These are phyloP conservation scores for Azorinus chamasolen DNA, from an alignment of 2,888 invertebrate species.

Conservation along the genomic window DNA sequence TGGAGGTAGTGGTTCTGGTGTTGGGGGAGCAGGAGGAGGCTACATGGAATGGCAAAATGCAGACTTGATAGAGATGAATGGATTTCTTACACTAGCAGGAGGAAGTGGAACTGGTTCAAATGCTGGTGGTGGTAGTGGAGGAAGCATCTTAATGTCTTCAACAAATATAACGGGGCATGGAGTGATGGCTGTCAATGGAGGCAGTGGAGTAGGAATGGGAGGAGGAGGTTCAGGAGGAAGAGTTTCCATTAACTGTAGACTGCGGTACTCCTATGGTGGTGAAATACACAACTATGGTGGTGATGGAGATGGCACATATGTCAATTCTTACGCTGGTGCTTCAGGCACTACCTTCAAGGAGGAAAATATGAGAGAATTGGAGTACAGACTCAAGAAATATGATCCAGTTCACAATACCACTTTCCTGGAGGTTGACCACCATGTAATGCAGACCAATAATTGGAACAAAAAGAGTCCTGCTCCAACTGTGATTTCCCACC, in stretches of 20 bases:
- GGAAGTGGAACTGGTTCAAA: slow-evolving; percentile 60
- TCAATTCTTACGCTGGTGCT: slow-evolving; percentile 70
- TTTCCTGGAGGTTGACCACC: slow-evolving; percentile 75
- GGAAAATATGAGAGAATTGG: slow-evolving; percentile 73
- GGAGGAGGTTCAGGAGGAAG: slow-evolving; percentile 78
- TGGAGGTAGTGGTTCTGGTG: slow-evolving; percentile 70
- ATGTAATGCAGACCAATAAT: slow-evolving; percentile 74
- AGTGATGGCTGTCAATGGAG: slow-evolving; percentile 73
- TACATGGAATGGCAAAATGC: slow-evolving; percentile 72
- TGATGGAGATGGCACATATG: slow-evolving; percentile 57
- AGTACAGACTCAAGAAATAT: slow-evolving; percentile 76
- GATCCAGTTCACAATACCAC: slow-evolving; percentile 74
- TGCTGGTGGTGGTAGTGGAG: slow-evolving; percentile 79
- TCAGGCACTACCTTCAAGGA: slow-evolving; percentile 78
- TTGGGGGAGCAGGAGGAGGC: slow-evolving; percentile 78
- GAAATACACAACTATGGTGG: slow-evolving; percentile 76
- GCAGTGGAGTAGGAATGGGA: slow-evolving; percentile 69
- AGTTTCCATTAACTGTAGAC: slow-evolving; percentile 73
- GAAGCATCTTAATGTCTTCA: slow-evolving; percentile 70
- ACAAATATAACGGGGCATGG: slow-evolving; percentile 80
- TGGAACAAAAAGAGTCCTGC: slow-evolving; percentile 66
- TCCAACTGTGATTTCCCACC: slow-evolving; percentile 71
- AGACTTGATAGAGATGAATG: slow-evolving; percentile 74
- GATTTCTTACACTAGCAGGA: slow-evolving; percentile 70
- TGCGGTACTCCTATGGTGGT: slow-evolving; percentile 77